Base-by-base conservation (phyloP, 2,113 vertebrate species). In the Ctenomys sociabilis region DNA sequence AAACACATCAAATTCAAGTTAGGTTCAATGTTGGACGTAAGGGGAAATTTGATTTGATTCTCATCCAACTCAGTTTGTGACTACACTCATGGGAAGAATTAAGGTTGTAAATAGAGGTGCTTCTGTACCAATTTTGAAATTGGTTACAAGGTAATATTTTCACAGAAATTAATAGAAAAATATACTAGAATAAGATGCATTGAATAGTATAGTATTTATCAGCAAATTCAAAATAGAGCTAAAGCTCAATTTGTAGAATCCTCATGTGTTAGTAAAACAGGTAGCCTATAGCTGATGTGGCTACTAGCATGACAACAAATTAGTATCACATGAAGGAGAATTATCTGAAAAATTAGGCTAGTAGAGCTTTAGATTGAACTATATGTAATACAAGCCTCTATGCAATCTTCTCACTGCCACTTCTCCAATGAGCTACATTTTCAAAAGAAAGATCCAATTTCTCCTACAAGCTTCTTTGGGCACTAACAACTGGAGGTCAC, bases 141-240 rank as follows among this genome's bases (percentile, higher is more conserved):
- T 82, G 3, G 30, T 72, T 93, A 87, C 90, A 85, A 82, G 35
- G 17, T n/a, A 84, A 61, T 2, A 40, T 45, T 90, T 57, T 92
- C 12, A 93, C 16, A 81, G 80, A 91, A 89, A 52, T 94, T 77
- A 95, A 70, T 84, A n/a, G 72, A 49, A 32, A 88, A 92, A 68
- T 78, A 80, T 84, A 35, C 35, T 16, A 52, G 81, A 57, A 45
- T 85, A 80, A 57, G 1, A 83, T 73, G 7, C 54, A 73, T 14
- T 72, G 40, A 78, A 30, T 70, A 90, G 7, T 68, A 28, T 68
- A 81, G 59, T 52, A 26, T 87, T 68, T 10, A 40, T 85, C 37
- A 92, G 11, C 32, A 86, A 92, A 73, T 81, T 87, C 7, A 72
- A 94, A 94, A 80, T 45, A 68, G 82, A 90, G 73, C 91, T 61